Base-by-base conservation (phyloP, 2,113 vertebrate genomes). In the Ptyas mucosa region DNA sequence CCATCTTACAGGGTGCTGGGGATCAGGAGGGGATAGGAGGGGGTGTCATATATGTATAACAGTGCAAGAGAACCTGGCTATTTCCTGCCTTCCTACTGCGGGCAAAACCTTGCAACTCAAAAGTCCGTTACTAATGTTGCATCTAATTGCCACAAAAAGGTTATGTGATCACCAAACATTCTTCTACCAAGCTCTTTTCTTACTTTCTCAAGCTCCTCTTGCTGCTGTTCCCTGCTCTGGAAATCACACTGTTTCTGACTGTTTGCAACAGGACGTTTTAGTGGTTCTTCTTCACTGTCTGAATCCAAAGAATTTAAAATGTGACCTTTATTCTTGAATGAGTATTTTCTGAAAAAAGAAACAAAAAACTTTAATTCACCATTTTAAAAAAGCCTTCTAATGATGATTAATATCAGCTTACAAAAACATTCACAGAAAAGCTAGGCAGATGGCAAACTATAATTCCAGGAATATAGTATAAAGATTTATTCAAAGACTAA, bases 281-380 rank as follows among this genome's bases (percentile, higher is more conserved):
- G 94, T 0, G 95, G 96, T 93, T 99, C 99, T 61, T 99, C 99
- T 24, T 99, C 99, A 1, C 98, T 98, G 96, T 99, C 99, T 18
- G 99, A 99, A 96, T 99, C 99, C 92, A 98, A 51, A 8, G 81
- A 97, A 86, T 97, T 93, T 21, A 97, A 95, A 91, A 97, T 94
- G 1, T 98, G 97, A 92, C 96, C 97, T 94, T 98, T 98, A 1
- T 96, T 97, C 96, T 99, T 99, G 61, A 98, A 97, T 53, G 97
- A 93, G 55, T 97, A 98, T 95, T 98, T 98, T 96, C 98, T 99
- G 96, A 39, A 94, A 97, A 97, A 91, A 46, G 12, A 96, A 93
- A 95, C 69, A 89, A 1, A 88, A 0, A 14, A 54, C 29, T 46
- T 49, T 90, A 91, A 93, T 58, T 90, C 23, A 0, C 46, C 0